Base-by-base conservation (phyloP, 2,113 vertebrate species). In the Odontesthes bonariensis region DNA sequence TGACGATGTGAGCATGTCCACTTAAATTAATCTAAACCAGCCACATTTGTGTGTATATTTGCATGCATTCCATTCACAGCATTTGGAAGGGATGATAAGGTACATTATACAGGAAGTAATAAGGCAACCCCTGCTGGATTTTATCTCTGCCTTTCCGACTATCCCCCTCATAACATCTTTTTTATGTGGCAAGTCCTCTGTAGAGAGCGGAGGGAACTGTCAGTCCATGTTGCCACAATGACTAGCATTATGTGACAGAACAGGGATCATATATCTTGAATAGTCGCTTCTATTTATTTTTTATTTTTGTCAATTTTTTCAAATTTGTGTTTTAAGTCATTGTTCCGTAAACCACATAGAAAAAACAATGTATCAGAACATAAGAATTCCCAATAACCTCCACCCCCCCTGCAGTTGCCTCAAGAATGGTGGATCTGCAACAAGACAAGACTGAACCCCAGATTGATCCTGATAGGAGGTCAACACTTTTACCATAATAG, bases 101-200 rank as follows among this genome's bases (percentile, higher is more conserved):
- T 66, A 55, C 51, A 57, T 69, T 51, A n/a, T n/a, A 93, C 89
- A 94, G 94, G 94, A 95, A 95, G 92, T 91, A 91, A 93, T 93
- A 89, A 89, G 73, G 13, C 44, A 19, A n/a, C 78, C 73, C 79
- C 85, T 86, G 9, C 38, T 88, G 92, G 91, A 87, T 90, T 87
- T 92, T 59, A 83, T 90, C 87, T 93, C 85, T 86, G 81, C 88
- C 27, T 52, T 70, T 51, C 57, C 23, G 47, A 60, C 60, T 47
- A 62, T 69, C 69, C 4, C 42, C 61, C 54, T 55, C 46, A 60
- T 68, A 57, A 77, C 73, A 75, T 73, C 61, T 79, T 93, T 93
- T 95, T 95, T 90, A 95, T 94, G 91, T 94, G 93, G 90, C 70
- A 74, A 47, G 44, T 4, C 17, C 8, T 78, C 46, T 79, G 23